Percentiles rank a stretch among this genome's conserved stretches.
phyloP scores from a whole-genome alignment of 1,140 invertebrate species.

The Aphaenogaster rudis region DNA sequence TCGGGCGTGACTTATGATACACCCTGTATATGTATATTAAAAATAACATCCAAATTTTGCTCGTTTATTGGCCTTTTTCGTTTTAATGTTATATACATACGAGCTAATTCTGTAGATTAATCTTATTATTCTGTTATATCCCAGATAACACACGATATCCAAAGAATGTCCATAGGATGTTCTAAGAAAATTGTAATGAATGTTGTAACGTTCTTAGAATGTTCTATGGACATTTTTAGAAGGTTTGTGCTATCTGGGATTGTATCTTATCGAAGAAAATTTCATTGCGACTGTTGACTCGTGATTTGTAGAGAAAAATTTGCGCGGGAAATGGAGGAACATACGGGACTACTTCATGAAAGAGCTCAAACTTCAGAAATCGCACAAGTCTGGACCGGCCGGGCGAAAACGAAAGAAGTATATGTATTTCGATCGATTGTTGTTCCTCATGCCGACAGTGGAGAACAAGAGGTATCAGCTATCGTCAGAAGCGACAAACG shows the following conservation, averaged over 20 bases:
- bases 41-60: no score
- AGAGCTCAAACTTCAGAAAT: constrained; percentile 81
- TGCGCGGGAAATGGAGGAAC: constrained; percentile 84
- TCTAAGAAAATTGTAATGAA: no score
- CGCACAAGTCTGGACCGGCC: constrained; percentile 64
- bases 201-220: no score
- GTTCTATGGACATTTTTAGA: no score
- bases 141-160: no score
- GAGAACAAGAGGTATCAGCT: constrained; percentile 80
- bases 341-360: constrained; percentile 85
- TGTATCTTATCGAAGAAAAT: neutral
- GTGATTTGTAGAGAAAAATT: constrained; percentile 80
- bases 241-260: no score
- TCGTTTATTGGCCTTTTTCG: no score
- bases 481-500: neutral
- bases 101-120: no score
- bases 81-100: no score
- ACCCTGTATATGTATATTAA: no score
- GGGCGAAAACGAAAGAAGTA: constrained; percentile 82
- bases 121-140: neutral
- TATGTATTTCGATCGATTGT: constrained; percentile 81
- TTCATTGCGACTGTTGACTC: neutral
- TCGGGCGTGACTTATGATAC: no score
- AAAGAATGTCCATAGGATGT: no score
- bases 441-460: constrained; percentile 81